Percentiles rank a stretch among this genome's conserved stretches.
Conservation (phyloP, 2,888 invertebrate species). For the Thera obeliscata region DNA sequence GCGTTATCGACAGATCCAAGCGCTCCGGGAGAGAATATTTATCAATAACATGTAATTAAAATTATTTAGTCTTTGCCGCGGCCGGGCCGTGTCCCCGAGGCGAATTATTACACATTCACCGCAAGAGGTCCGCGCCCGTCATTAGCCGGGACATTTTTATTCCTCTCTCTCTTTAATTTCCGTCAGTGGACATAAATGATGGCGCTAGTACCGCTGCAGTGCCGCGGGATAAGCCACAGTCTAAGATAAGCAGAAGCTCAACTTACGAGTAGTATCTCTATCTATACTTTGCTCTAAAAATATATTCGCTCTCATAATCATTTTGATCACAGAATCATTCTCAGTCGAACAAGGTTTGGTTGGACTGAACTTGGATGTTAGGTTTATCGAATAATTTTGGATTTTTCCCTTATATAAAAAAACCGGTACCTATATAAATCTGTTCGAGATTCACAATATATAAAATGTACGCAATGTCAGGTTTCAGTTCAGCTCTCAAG, state of each 20-base stretch:
- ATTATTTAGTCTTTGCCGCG: slow-evolving; percentile 73
- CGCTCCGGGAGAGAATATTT: slow-evolving; percentile 78
- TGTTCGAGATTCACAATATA: too few relatives aligned
- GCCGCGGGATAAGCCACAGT: slow-evolving; percentile 65
- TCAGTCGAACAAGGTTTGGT: too few relatives aligned
- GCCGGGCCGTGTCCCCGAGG: slow-evolving; percentile 66
- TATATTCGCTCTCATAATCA: too few relatives aligned
- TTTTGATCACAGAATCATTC: too few relatives aligned
- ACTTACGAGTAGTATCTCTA: not conserved
- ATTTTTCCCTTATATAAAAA: too few relatives aligned
- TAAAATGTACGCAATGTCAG: too few relatives aligned
- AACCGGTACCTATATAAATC: too few relatives aligned
- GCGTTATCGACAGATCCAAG: slow-evolving; percentile 76
- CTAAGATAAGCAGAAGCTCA: slow-evolving; percentile 26
- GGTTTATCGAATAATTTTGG: too few relatives aligned
- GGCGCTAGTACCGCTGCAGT: slow-evolving; percentile 70
- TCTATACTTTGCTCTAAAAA: not conserved
- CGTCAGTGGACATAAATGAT: slow-evolving; percentile 79
- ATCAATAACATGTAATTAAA: slow-evolving; percentile 85
- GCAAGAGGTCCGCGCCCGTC: slow-evolving; percentile 76
- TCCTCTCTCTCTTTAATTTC: slow-evolving; percentile 82
- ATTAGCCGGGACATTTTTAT: slow-evolving; percentile 82
- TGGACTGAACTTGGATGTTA: too few relatives aligned
- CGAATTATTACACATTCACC: slow-evolving; percentile 80
- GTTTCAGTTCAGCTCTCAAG: too few relatives aligned